Evolutionary conservation across 2,888 invertebrate genomes (phyloP).

Genomic region (Lagria hirta): DNA sequence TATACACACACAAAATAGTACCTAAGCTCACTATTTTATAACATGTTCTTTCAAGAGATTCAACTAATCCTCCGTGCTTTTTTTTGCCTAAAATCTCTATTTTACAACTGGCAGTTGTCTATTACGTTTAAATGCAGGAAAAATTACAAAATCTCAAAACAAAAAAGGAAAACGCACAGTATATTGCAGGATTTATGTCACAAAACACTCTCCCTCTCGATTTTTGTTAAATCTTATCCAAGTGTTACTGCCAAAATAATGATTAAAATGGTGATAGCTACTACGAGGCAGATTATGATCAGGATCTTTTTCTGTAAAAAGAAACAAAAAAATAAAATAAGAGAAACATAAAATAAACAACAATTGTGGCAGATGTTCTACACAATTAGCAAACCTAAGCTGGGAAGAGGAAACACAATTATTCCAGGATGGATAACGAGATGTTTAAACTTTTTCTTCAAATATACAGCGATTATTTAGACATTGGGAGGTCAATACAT

Average conservation of each 20-base stretch:
- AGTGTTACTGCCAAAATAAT: slow-evolving; percentile 62
- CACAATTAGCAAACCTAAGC: slow-evolving; percentile 2
- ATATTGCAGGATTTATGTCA: slow-evolving; percentile 17
- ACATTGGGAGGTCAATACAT: too few species aligned
- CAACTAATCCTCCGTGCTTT: slow-evolving; percentile 15
- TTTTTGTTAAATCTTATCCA: slow-evolving; percentile 4
- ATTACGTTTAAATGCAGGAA: too few species aligned
- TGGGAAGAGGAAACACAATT: not conserved
- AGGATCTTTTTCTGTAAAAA: slow-evolving; percentile 85
- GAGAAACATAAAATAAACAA: slow-evolving; percentile 6
- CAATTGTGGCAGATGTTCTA: slow-evolving; percentile 8
- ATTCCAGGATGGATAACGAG: not conserved
- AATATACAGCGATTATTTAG: too few species aligned
- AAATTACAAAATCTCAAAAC: too few species aligned
- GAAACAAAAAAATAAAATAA: slow-evolving; percentile 51
- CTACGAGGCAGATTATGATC: slow-evolving; percentile 81
- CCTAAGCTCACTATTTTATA: slow-evolving; percentile 26
- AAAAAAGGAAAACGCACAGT: slow-evolving; percentile 9
- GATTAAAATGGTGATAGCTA: slow-evolving; percentile 75
- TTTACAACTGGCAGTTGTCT: too few species aligned
- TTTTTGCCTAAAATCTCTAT: too few species aligned
- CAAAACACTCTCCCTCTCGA: slow-evolving; percentile 1
- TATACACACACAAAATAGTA: slow-evolving; percentile 21
- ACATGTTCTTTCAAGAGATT: slow-evolving; percentile 17
- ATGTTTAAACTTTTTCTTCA: too few species aligned